A percentile compares a stretch with the other conserved stretches of the same genome.
These are phyloP conservation scores for Haplochromis burtoni DNA, from an alignment of 2,113 vertebrate species.

Conservation along the genomic window DNA sequence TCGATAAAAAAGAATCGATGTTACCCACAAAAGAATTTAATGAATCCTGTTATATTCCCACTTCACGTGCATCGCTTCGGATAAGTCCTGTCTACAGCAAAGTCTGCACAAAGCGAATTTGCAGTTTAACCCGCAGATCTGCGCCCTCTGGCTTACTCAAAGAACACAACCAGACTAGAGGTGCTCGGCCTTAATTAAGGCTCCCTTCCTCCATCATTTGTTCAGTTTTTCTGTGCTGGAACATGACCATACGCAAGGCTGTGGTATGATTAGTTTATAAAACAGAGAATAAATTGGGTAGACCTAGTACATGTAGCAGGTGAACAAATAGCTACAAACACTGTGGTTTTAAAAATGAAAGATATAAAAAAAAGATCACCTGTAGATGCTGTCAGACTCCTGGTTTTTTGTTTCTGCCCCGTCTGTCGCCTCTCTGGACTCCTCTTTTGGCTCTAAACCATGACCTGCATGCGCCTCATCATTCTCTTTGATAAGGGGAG, in stretches of 20 bases:
- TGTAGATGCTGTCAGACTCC: not conserved
- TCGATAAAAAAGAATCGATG: conserved; percentile 2
- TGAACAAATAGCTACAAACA: not conserved
- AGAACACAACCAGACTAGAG: not conserved
- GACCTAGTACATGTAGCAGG: not conserved
- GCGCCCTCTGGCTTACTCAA: not conserved
- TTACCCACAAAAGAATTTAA: not conserved
- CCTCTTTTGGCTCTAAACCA: not conserved
- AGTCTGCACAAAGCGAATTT: not conserved
- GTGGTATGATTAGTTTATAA: not conserved
- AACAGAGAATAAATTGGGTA: not conserved
- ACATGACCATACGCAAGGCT: not conserved
- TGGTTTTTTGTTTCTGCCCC: not conserved
- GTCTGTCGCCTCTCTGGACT: not conserved
- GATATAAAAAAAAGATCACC: conserved; percentile 3
- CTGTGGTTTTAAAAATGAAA: not conserved
- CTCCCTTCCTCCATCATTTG: not conserved
- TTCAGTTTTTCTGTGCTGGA: not conserved
- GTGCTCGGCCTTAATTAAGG: not conserved
- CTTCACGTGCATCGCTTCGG: not conserved
- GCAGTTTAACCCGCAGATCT: not conserved
- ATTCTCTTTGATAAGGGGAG: not conserved
- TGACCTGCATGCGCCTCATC: not conserved
- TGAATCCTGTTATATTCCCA: conserved; percentile 3
- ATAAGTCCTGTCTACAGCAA: not conserved